Conservation (phyloP, 2,888 invertebrate genomes). For the Venusia cambrica region DNA sequence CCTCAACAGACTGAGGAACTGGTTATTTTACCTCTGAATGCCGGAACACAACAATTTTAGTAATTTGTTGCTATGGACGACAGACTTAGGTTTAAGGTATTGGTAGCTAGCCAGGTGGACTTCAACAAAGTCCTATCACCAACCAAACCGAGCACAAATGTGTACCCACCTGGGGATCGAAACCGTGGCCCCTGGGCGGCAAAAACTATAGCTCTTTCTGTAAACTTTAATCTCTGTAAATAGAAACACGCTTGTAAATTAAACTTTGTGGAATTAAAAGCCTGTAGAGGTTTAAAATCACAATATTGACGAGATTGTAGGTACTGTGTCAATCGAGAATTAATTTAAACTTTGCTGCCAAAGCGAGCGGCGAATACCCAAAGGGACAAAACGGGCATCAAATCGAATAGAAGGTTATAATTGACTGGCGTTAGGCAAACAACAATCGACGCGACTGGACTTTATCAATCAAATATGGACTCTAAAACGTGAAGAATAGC, state of each 20-base stretch:
- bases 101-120: too few species aligned
- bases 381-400: conserved; percentile 68
- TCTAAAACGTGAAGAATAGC: conserved; percentile 35
- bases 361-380: conserved; percentile 64
- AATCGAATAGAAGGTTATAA: conserved; percentile 77
- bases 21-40: too few species aligned
- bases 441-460: conserved; percentile 49
- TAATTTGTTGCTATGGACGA: too few species aligned
- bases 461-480: conserved; percentile 51
- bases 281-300: conserved; percentile 59
- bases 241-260: conserved; percentile 31
- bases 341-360: conserved; percentile 76
- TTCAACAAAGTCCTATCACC: too few species aligned
- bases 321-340: conserved; percentile 75
- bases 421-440: conserved; percentile 62
- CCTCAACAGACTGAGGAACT: too few species aligned
- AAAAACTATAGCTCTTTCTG: too few species aligned
- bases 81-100: too few species aligned
- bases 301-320: conserved; percentile 57
- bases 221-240: conserved; percentile 11
- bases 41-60: too few species aligned
- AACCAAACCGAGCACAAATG: too few species aligned
- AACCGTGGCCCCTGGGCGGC: too few species aligned
- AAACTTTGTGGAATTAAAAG: conserved; percentile 43
- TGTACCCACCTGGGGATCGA: too few species aligned